These are phyloP conservation scores for Chaenocephalus aceratus DNA, from an alignment of 2,113 vertebrate species.

Conservation along the genomic window DNA sequence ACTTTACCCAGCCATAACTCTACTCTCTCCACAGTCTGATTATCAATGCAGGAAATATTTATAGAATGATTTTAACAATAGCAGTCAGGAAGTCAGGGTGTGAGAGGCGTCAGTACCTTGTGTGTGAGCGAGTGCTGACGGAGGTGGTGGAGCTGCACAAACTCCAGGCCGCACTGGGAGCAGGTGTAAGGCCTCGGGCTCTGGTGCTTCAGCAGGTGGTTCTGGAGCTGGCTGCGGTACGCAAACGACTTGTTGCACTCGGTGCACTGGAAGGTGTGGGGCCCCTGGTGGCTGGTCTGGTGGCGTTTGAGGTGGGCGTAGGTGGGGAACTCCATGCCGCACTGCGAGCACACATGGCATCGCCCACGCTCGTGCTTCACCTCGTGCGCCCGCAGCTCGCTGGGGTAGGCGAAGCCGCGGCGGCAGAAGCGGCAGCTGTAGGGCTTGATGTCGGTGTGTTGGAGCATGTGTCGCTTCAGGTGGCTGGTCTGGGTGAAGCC, in stretches of 20 bases:
- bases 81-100: background rate
- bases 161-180: conserved; percentile 97
- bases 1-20: background rate
- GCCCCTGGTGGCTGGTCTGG: conserved; percentile 95
- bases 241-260: conserved; percentile 96
- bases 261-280: conserved; percentile 95
- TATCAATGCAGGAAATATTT: conserved; percentile 13
- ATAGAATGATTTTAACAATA: conserved; percentile 5
- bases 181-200: conserved; percentile 95
- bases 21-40: background rate
- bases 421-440: conserved; percentile 98
- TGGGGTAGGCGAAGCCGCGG: conserved; percentile 96
- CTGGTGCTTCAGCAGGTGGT: conserved; percentile 97
- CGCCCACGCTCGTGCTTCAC: conserved; percentile 95
- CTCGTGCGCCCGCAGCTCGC: conserved; percentile 96
- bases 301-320: conserved; percentile 97
- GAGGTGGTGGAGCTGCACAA: conserved; percentile 97
- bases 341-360: conserved; percentile 95
- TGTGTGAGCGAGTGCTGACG: conserved; percentile 97
- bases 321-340: conserved; percentile 96
- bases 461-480: conserved; percentile 98
- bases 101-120: conserved; percentile 77
- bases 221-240: conserved; percentile 98
- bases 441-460: conserved; percentile 95
- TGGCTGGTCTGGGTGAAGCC: conserved; percentile 99